Base-by-base conservation (phyloP, 1,140 invertebrate genomes). In the Scaptomyza montana region DNA sequence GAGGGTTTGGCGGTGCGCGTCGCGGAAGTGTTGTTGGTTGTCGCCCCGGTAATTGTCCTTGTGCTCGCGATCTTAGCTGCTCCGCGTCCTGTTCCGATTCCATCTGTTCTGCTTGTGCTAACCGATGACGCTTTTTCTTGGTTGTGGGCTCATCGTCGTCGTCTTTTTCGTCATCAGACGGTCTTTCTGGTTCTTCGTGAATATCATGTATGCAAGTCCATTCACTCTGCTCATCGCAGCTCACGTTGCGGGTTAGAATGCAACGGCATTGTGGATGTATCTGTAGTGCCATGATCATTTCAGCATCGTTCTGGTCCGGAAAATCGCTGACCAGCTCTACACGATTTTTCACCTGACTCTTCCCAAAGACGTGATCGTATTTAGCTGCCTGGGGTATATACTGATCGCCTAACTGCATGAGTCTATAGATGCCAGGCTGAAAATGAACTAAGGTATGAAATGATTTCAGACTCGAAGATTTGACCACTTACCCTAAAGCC, bases 161-260 rank as follows among this genome's bases (percentile, higher is more conserved):
- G 16, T 68, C 71, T 6, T n/a, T 46, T 0, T 79, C 84, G 0
- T 77, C 80, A 0, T 78, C 78, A 10, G 61, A 65, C 2, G 60
- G 50, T 43, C 5, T 12, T n/a, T 77, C 68, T 9, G 77, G 72
- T 55, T 92, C 90, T 46, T 90, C 90, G 55, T 90, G 89, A 61
- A 99, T 98, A 90, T 98, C 97, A 92, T 98, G 98, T 21, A 98
- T 95, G 91, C 97, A 98, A 2, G 97, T 98, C 97, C 97, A 98
- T 95, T 98, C 97, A 49, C 96, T 96, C 77, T 94, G 95, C 89
- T 98, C 97, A 86, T 97, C 95, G 69, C 94, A 94, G 77, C 95
- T 97, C 19, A 97, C 96, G 92, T 98, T 98, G 66, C 97, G 94
- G 33, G 97, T 97, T 25, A 98, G 91, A 9, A 96, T 96, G 92